Percentiles rank a stretch among this genome's conserved stretches.
These are phyloP conservation scores for Buathra laborator DNA, from an alignment of 2,888 invertebrate species.

Conservation along the genomic window DNA sequence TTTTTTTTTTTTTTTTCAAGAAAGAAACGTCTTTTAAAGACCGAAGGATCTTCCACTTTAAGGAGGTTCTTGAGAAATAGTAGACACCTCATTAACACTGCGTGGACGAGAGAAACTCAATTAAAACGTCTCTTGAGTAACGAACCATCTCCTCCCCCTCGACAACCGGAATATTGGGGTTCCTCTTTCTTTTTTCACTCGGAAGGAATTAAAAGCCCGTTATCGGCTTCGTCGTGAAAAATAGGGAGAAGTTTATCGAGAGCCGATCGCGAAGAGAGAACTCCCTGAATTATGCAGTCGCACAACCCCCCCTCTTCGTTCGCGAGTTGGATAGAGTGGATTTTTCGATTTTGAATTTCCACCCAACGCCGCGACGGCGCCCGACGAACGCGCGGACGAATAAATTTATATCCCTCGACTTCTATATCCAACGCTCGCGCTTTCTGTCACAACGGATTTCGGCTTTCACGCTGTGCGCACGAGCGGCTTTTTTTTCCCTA, in stretches of 20 bases:
- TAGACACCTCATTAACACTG: slow-evolving; percentile 62
- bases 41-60: slow-evolving; percentile 8
- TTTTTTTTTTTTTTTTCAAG: not conserved
- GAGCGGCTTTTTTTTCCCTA: slow-evolving; percentile 41
- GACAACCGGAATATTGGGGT: not conserved
- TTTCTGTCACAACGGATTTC: slow-evolving; percentile 57
- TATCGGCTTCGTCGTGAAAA: slow-evolving; percentile 51
- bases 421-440: slow-evolving; percentile 8
- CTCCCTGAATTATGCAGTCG: slow-evolving; percentile 63
- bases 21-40: not conserved
- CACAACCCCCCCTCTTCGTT: not conserved
- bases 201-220: slow-evolving; percentile 57
- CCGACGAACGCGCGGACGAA: slow-evolving; percentile 42
- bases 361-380: slow-evolving; percentile 40
- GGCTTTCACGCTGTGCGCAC: slow-evolving; percentile 45
- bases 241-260: slow-evolving; percentile 46
- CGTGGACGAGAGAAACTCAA: slow-evolving; percentile 70
- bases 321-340: slow-evolving; percentile 38
- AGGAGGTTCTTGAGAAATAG: slow-evolving; percentile 9
- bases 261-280: not conserved
- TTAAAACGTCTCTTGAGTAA: slow-evolving; percentile 67
- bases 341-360: slow-evolving; percentile 68
- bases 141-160: not conserved
- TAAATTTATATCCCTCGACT: slow-evolving; percentile 58
- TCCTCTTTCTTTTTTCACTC: slow-evolving; percentile 30